Evolutionary conservation across 2,797 vertebrate species (phyloP).

Genomic region (Cryptoblepharus egeriae): DNA sequence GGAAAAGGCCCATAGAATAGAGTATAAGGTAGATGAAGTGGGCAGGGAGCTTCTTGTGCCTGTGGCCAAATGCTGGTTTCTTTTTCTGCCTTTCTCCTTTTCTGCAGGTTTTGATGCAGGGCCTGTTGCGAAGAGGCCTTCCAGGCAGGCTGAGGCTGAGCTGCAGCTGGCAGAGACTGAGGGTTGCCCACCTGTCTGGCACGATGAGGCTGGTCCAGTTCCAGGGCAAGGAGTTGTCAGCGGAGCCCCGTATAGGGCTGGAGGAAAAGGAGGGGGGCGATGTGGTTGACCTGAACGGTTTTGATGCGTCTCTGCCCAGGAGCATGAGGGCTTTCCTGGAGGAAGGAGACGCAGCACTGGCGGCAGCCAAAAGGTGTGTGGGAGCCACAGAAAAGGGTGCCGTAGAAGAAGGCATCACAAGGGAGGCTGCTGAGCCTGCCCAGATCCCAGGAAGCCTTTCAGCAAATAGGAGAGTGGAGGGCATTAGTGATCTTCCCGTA

Average conservation of each 20-base stretch:
- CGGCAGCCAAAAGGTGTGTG: conserved; percentile 82
- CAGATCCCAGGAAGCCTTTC: no score
- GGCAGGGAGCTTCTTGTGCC: no score
- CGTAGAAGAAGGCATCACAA: no score
- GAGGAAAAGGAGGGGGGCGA: conserved; percentile 78
- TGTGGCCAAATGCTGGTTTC: background rate
- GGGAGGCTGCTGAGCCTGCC: no score
- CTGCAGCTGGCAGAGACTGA: background rate
- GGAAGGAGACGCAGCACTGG: conserved; percentile 79
- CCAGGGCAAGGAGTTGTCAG: conserved; percentile 48
- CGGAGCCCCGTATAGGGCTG: conserved; percentile 80
- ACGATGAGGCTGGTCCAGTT: conserved; percentile 91
- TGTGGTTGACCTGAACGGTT: conserved; percentile 86
- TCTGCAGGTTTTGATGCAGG: conserved; percentile 58
- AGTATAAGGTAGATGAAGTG: no score
- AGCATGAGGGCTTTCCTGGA: conserved; percentile 87
- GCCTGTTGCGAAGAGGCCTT: conserved; percentile 39
- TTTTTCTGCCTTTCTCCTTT: no score
- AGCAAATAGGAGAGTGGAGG: background rate
- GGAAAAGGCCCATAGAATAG: no score
- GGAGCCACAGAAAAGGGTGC: no score
- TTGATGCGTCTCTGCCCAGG: conserved; percentile 84
- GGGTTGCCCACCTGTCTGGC: conserved; percentile 28
- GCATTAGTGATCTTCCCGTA: no score
- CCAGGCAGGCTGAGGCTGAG: conserved; percentile 28